Evolutionary conservation across 1,140 invertebrate species (phyloP), one percentile per base, ranked within the genome.

Genomic region (Pseudomyrmex pallidus): DNA sequence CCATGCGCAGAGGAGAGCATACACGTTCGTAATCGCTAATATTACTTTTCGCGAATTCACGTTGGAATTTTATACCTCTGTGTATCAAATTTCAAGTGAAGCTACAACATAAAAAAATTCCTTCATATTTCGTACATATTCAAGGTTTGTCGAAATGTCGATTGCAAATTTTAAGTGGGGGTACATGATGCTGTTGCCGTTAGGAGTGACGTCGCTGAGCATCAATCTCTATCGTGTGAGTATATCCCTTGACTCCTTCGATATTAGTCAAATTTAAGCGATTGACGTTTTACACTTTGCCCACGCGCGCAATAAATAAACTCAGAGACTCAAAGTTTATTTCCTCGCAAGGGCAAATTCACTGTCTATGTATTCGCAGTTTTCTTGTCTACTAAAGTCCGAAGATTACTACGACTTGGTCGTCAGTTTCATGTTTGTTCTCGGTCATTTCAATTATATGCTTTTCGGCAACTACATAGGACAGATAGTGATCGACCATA

Each of bases 141-240:
- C 46, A 84, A 84, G 74, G 8, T 84, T 70, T 52, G 10, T 52
- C 1, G 56, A 78, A 12, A 50, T 67, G 4, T 12, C 44, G 13
- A 54, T 17, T 7, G 8, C 12, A 46, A 62, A 4, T 54, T 63
- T 13, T 12, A 52, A 13, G n/a, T 52, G 12, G 17, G 10, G 48
- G 2, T 78, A 70, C 22, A 56, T 63, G 10, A 1, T 35, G 22
- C 2, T 83, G 15, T n/a, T 67, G 9, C 48, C 64, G 9, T 35
- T 80, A 7, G 74, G 66, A 5, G 25, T 62, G 12, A 1, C 52
- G 10, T 70, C 66, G 15, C 4, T 70, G 2, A 84, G 64, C 10
- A 9, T 84, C 25, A 80, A 70, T 80, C 59, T 84, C 9, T 84
- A 84, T 25, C 57, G 57, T 8, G 83, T 84, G 9, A 84, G 74